Base-by-base conservation (phyloP, 2,888 invertebrate species). In the Leucania comma region DNA sequence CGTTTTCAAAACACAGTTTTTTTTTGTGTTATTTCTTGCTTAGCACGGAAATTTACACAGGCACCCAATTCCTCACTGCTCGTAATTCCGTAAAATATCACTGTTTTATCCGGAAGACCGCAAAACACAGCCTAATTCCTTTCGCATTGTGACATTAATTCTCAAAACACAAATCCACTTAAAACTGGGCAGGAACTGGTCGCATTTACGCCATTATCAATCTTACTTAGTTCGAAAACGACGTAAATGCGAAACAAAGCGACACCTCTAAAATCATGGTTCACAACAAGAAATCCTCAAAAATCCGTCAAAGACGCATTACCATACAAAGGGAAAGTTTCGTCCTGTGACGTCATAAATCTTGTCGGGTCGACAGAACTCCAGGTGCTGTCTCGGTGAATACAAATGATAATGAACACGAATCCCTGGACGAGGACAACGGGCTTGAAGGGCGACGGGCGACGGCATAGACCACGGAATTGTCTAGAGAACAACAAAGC, bases 371-470 rank as follows among this genome's bases (percentile, higher is more conserved):
- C 90, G 93, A 92, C 93, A 93, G 91, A 82, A 69, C 87, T 90
- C 91, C 93, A 93, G 93, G 93, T 93, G 93, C 89, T 68, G 68
- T 60, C 85, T 85, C 89, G 86, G 88, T 90, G 93, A 93, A 93
- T 93, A 94, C 92, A 93, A 93, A 94, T 92, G 92, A 93, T 94
- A 94, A 94, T 93, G 93, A 94, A 93, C 92, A 90, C 87, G 81
- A 78, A 68, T 83, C 78, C 81, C 82, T 76, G 80, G 86, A 50
- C 72, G 51, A 62, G 59, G 78, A 83, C 82, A 83, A 74, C 79
- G 82, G 72, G 68, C 63, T 68, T 2, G 48, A 46, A 56, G 46
- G 22, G 50, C 26, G 59, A 58, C 50, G 35, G 60, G 65, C 10
- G 35, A 22, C 14, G 35, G 22, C 6, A 9, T 57, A 57, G 57